Conservation (phyloP, 2,797 vertebrate genomes). For the Catostomus latipinnis region DNA sequence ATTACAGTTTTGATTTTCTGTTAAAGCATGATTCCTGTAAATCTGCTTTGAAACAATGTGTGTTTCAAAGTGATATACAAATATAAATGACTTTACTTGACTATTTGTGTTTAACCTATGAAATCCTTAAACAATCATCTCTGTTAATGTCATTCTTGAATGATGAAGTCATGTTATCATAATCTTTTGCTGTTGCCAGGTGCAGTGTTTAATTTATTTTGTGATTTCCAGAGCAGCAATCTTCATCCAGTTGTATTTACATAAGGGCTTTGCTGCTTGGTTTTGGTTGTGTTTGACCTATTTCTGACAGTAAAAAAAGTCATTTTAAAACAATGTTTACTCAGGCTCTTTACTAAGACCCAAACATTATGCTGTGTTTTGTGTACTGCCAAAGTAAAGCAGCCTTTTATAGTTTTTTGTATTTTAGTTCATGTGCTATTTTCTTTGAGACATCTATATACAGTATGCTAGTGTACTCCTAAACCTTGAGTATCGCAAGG, state of each 20-base stretch:
- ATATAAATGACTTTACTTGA: no score
- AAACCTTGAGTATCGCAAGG: no score
- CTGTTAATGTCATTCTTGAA: background rate
- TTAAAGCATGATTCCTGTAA: no score
- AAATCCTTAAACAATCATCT: background rate
- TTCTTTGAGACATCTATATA: no score
- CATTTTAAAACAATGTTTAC: slow-evolving; percentile 25
- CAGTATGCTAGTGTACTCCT: no score
- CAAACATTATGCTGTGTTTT: slow-evolving; percentile 5
- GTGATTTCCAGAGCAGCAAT: background rate
- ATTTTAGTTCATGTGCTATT: no score
- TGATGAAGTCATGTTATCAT: background rate
- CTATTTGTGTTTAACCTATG: no score
- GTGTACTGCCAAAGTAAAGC: background rate
- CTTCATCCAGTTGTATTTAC: background rate
- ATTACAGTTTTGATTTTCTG: no score
- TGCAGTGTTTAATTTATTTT: background rate
- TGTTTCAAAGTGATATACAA: no score
- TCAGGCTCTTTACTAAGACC: slow-evolving; percentile 3
- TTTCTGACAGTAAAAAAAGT: slow-evolving; percentile 19
- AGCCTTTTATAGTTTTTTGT: background rate
- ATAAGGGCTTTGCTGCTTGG: background rate
- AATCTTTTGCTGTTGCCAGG: background rate
- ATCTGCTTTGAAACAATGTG: no score
- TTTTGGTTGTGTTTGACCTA: slow-evolving; percentile 2